These are phyloP conservation scores for Otis tarda DNA, from an alignment of 2,113 vertebrate species.

Conservation along the genomic window DNA sequence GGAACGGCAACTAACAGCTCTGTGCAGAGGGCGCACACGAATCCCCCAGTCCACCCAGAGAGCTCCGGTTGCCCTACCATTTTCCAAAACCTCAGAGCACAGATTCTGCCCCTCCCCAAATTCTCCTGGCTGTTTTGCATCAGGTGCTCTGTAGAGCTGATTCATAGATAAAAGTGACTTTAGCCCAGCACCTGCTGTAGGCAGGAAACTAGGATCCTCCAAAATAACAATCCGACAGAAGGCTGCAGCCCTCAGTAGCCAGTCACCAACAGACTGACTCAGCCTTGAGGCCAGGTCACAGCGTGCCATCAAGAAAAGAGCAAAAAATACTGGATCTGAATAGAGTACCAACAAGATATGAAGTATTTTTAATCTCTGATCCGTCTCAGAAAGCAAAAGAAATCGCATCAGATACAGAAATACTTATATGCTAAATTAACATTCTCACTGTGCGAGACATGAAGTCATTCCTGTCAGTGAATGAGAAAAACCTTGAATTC, in stretches of 20 bases:
- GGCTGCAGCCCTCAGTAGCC: neutral
- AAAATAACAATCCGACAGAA: neutral
- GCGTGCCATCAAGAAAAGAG: neutral
- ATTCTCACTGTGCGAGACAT: conserved; percentile 33
- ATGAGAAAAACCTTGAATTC: conserved; percentile 18
- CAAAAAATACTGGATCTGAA: neutral
- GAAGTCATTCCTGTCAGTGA: neutral
- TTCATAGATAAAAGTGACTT: neutral
- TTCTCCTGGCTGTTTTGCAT: neutral
- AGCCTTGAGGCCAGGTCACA: conserved; percentile 35
- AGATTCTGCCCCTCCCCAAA: neutral
- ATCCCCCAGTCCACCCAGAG: neutral
- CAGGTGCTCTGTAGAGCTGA: neutral
- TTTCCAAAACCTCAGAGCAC: neutral
- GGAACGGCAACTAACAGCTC: neutral
- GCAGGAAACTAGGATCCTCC: neutral
- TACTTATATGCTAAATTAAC: conserved; percentile 7
- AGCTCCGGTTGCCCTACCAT: neutral
- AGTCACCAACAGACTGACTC: neutral
- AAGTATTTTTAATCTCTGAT: neutral
- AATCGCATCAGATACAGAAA: neutral
- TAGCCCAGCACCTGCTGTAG: neutral
- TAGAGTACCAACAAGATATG: neutral
- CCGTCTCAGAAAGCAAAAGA: conserved; percentile 16
- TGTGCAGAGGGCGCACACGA: neutral